Conservation (phyloP, 2,888 invertebrate species). For the Mythimna ferrago region DNA sequence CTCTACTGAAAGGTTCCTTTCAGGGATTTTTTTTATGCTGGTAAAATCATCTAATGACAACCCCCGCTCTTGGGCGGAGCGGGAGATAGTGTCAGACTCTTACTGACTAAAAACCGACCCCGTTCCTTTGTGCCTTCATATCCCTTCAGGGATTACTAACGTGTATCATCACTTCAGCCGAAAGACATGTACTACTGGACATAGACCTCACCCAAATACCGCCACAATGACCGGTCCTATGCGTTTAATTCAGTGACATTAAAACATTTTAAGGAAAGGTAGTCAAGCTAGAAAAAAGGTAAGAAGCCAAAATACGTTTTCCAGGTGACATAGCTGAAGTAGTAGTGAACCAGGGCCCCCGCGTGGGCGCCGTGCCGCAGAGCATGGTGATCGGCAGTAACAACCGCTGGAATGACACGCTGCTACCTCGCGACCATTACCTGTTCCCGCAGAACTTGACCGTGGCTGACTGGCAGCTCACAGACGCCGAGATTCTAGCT, state of each 20-base stretch:
- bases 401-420: constrained; percentile 93
- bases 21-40: too few species aligned
- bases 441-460: constrained; percentile 84
- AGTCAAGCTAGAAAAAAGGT: neutral
- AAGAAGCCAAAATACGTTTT: constrained; percentile 48
- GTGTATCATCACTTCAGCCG: too few species aligned
- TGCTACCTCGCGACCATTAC: constrained; percentile 91
- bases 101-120: too few species aligned
- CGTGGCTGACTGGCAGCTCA: constrained; percentile 91
- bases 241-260: too few species aligned
- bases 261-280: neutral
- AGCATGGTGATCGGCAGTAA: constrained; percentile 88
- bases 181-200: too few species aligned
- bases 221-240: too few species aligned
- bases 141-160: neutral
- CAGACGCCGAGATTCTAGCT: constrained; percentile 93
- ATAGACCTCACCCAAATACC: too few species aligned
- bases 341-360: constrained; percentile 92
- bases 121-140: too few species aligned
- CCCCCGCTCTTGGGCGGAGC: too few species aligned
- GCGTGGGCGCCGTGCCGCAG: constrained; percentile 79
- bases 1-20: neutral
- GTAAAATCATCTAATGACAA: too few species aligned
- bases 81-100: too few species aligned
- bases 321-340: constrained; percentile 93